phyloP scores from a whole-genome alignment of 2,888 invertebrate genomes.

The Marronus borbonicus region DNA sequence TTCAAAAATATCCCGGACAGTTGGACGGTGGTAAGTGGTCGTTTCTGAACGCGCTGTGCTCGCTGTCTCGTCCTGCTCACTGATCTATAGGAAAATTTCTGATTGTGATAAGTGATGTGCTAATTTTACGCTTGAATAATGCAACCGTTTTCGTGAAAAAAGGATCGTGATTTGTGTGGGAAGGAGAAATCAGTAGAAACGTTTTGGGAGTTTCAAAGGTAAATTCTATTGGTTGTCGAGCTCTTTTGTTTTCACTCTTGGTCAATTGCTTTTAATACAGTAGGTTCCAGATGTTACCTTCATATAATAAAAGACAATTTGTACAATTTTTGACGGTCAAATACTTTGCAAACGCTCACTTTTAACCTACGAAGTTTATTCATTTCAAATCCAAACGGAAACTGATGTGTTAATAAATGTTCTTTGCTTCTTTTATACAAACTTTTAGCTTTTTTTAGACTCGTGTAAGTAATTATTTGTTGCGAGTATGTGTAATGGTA shows the following conservation, averaged over 20 bases:
- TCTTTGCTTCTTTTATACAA: too few species aligned
- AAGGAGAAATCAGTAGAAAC: too few species aligned
- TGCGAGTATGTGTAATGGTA: too few species aligned
- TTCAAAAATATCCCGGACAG: conserved; percentile 12
- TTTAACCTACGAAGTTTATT: too few species aligned
- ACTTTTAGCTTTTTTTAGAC: too few species aligned
- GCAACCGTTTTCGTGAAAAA: neutral
- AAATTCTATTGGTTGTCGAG: neutral
- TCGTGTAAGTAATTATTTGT: too few species aligned
- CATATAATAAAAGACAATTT: neutral
- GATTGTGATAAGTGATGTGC: conserved; percentile 1
- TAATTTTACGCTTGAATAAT: neutral
- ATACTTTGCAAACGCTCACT: too few species aligned
- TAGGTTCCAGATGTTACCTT: neutral
- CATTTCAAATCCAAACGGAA: too few species aligned
- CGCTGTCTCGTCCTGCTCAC: neutral
- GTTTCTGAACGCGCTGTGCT: neutral
- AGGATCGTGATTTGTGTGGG: neutral
- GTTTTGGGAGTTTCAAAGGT: too few species aligned
- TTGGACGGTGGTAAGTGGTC: neutral
- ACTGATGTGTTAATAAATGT: too few species aligned
- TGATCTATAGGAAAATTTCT: neutral
- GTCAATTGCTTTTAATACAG: neutral
- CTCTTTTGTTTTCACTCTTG: neutral
- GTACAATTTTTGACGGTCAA: neutral